Percentiles rank a stretch among this genome's conserved stretches.
Evolutionary conservation across 2,113 vertebrate genomes (phyloP).

Genomic region (Anarhynchus alexandrinus): DNA sequence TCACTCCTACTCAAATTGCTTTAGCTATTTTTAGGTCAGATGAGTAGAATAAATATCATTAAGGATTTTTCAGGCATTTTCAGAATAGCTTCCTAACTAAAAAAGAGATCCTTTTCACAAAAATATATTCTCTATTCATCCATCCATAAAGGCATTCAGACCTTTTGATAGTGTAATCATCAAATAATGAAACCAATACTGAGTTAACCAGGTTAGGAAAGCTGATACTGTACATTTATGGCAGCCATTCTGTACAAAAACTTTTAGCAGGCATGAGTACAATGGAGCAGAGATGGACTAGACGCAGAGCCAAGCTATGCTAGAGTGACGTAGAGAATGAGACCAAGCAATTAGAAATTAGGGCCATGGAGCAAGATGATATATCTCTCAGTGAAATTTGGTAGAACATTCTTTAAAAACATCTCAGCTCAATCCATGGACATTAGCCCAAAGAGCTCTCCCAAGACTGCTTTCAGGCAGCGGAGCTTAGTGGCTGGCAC

Average conservation of each 20-base stretch:
- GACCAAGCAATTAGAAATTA: background rate
- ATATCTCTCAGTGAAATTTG: background rate
- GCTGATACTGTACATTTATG: background rate
- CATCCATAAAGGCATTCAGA: background rate
- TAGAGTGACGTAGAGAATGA: background rate
- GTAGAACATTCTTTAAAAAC: background rate
- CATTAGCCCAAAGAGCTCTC: background rate
- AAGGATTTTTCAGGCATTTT: constrained; percentile 27
- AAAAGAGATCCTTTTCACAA: background rate
- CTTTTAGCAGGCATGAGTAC: background rate
- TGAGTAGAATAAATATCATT: constrained; percentile 50
- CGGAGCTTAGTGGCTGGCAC: background rate
- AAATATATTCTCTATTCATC: background rate
- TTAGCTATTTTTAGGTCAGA: constrained; percentile 55
- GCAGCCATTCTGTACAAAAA: background rate
- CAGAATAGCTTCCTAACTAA: background rate
- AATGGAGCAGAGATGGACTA: background rate
- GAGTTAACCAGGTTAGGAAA: constrained; percentile 21
- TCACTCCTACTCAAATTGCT: constrained; percentile 22
- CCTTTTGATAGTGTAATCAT: background rate
- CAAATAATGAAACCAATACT: constrained; percentile 14
- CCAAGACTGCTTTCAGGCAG: rapidly evolving
- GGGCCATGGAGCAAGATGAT: background rate
- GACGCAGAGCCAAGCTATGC: background rate
- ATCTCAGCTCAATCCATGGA: background rate